Evolutionary conservation across 2,888 invertebrate species (phyloP).

Genomic region (Rhagonycha fulva): DNA sequence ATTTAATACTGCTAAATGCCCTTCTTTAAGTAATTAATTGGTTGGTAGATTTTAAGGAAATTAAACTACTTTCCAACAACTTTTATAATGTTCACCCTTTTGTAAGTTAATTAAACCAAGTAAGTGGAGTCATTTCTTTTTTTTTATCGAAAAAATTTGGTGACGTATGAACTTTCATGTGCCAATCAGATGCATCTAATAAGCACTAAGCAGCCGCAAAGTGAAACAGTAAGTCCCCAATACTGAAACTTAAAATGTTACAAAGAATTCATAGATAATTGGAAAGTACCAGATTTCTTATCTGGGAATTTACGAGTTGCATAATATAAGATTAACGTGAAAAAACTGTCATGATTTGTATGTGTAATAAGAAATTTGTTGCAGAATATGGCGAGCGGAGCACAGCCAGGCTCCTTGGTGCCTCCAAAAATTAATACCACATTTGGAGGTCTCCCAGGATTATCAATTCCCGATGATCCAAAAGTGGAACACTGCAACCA

Average conservation of each 20-base stretch:
- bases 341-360: not conserved
- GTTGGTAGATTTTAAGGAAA: conserved; percentile 10
- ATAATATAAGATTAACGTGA: not conserved
- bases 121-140: too few relatives aligned
- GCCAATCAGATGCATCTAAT: too few relatives aligned
- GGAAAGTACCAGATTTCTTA: not conserved
- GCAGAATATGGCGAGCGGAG: conserved; percentile 54
- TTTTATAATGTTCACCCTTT: not conserved
- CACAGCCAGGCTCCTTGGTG: conserved; percentile 62
- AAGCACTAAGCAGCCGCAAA: too few relatives aligned
- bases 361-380: conserved; percentile 4
- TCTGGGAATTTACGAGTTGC: not conserved
- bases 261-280: too few relatives aligned
- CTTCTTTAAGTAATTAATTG: conserved; percentile 10
- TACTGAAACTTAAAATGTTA: too few relatives aligned
- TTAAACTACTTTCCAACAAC: not conserved
- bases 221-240: too few relatives aligned
- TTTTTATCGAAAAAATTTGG: too few relatives aligned
- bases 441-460: conserved; percentile 43
- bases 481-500: conserved; percentile 59
- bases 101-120: not conserved
- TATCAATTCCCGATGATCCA: conserved; percentile 47
- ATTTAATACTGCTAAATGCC: conserved; percentile 5
- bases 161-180: too few relatives aligned
- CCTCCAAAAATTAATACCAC: conserved; percentile 57